These are phyloP conservation scores for Microchrysa polita DNA, from an alignment of 2,888 invertebrate species.

Conservation along the genomic window DNA sequence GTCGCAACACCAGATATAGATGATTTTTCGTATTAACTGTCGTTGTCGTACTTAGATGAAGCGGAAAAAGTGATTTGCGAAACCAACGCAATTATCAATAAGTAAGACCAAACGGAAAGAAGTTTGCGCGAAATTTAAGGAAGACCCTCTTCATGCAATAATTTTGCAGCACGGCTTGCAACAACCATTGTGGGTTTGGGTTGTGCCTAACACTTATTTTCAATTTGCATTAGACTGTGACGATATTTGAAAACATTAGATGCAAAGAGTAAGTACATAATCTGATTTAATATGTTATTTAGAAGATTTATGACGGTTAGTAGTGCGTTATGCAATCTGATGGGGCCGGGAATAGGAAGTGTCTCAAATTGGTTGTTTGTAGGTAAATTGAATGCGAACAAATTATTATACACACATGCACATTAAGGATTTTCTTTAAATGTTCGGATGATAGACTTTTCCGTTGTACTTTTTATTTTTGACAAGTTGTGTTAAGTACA, in stretches of 20 bases:
- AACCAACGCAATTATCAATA: constrained; percentile 41
- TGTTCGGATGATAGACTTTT: too few species aligned
- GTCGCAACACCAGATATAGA: too few species aligned
- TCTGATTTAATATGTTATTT: constrained; percentile 14
- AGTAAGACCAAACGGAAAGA: constrained; percentile 37
- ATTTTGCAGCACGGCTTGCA: not conserved
- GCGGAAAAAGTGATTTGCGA: constrained; percentile 39
- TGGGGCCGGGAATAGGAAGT: not conserved
- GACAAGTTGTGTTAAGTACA: too few species aligned
- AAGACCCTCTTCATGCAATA: constrained; percentile 29
- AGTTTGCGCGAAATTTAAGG: constrained; percentile 27
- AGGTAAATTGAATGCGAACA: too few species aligned
- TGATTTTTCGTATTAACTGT: too few species aligned
- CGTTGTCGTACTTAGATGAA: not conserved
- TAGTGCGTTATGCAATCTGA: not conserved
- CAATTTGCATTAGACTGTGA: constrained; percentile 18
- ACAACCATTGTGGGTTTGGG: constrained; percentile 21
- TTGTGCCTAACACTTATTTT: constrained; percentile 15
- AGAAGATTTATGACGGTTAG: constrained; percentile 26
- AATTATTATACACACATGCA: too few species aligned
- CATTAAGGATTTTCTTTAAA: too few species aligned
- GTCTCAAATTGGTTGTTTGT: too few species aligned
- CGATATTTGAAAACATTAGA: too few species aligned
- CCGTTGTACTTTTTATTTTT: too few species aligned
- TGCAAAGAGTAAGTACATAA: constrained; percentile 14